Conservation (phyloP, 2,113 vertebrate genomes). For the Octodon degus region DNA sequence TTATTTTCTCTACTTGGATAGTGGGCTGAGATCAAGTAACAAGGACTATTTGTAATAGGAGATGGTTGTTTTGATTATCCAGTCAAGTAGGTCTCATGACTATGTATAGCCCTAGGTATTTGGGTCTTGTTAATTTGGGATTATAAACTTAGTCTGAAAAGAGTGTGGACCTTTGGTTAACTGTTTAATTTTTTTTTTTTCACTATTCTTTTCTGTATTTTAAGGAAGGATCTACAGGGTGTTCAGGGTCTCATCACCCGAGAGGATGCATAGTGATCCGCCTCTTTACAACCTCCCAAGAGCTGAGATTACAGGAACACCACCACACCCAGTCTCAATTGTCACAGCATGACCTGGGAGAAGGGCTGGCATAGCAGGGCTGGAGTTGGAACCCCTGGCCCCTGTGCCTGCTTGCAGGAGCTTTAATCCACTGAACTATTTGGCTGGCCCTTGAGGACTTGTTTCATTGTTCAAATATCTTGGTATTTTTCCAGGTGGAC, state of each 20-base stretch:
- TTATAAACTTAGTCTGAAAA: conserved; percentile 46
- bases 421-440: no score
- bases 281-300: no score
- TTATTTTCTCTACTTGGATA: conserved; percentile 68
- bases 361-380: no score
- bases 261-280: no score
- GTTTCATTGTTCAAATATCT: conserved; percentile 28
- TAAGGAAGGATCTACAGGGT: no score
- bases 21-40: not conserved
- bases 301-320: no score
- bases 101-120: not conserved
- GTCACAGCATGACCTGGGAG: no score
- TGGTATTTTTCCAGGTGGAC: not conserved
- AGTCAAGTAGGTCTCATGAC: not conserved
- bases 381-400: no score
- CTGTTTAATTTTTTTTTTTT: not conserved
- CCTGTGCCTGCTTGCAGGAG: no score
- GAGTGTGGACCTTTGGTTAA: not conserved
- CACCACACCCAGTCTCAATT: no score
- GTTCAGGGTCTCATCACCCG: no score
- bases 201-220: no score
- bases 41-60: conserved; percentile 23
- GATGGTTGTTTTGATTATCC: conserved; percentile 1
- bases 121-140: not conserved
- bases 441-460: not conserved